Evolutionary conservation across 2,797 vertebrate genomes (phyloP), one percentile per base, ranked within the genome.

Genomic region (Aplochiton taeniatus): DNA sequence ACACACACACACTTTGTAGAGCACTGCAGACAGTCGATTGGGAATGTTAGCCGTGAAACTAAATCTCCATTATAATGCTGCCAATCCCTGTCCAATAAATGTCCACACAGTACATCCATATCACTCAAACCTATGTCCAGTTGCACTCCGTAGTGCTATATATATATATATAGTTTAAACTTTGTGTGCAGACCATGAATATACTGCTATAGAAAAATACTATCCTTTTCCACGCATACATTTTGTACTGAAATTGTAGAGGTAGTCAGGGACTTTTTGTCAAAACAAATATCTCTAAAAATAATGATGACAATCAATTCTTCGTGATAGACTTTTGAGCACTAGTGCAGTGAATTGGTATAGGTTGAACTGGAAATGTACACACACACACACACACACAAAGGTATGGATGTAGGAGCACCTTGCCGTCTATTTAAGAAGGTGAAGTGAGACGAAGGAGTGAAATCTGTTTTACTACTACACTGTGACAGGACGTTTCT

Each of bases 261-360:
- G 12, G 68, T 78, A 82, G 84, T 84, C 80, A 86, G 82, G 86
- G 87, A 88, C 73, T 77, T 74, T 79, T 76, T 79, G 73, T 62
- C 73, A 47, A n/a, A 69, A 68, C 12, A 86, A 80, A 76, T 70
- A 74, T 74, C 58, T 84, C 77, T 81, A 51, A 76, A 89, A 75
- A 73, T 48, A 82, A 86, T 66, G 62, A 90, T 83, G 91, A 91
- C 91, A 93, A 93, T 92, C 91, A 92, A 81, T 88, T 81, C 73
- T 78, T 75, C 63, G 79, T 62, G 43, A 83, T 68, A 70, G 75
- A 72, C 11, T 78, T 82, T 73, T 69, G 72, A 74, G 69, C 75
- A 70, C 73, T 76, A 74, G 44, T 62, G 58, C 55, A 65, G 50
- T 76, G 12, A 76, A 56, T 41, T 66, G 56, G 74, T 11, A 72